phyloP scores from a whole-genome alignment of 37 sponge, comb jelly and placozoan genomes.

The Axinella damicornis region DNA sequence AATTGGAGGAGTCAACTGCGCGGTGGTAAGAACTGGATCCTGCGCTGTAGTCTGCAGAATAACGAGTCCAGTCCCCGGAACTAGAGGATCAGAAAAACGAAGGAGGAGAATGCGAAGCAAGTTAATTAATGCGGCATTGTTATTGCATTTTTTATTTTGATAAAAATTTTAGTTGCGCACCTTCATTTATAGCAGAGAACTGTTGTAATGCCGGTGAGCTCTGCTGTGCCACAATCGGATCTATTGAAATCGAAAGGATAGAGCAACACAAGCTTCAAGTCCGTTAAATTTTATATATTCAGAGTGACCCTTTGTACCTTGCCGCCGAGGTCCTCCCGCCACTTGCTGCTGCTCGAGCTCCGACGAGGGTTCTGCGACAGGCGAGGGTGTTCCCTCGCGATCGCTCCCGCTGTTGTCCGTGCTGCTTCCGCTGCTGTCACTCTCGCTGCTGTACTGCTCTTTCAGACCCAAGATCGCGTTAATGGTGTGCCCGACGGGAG shows the following conservation, averaged over 20 bases:
- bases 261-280: too few relatives aligned
- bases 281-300: too few relatives aligned
- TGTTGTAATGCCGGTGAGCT: too few relatives aligned
- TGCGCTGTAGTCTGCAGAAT: conserved; percentile 17
- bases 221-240: too few relatives aligned
- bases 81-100: too few relatives aligned
- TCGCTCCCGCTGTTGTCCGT: conserved; percentile 21
- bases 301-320: not conserved
- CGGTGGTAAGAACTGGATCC: conserved; percentile 48
- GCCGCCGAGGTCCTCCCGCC: not conserved
- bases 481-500: conserved; percentile 20
- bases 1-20: conserved; percentile 10
- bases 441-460: conserved; percentile 6
- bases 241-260: too few relatives aligned
- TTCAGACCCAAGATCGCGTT: conserved; percentile 29
- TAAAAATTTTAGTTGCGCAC: too few relatives aligned
- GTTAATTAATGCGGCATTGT: too few relatives aligned
- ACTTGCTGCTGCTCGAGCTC: not conserved
- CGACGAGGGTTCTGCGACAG: not conserved
- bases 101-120: too few relatives aligned
- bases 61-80: too few relatives aligned
- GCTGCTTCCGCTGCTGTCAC: conserved; percentile 25
- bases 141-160: too few relatives aligned
- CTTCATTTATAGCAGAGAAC: too few relatives aligned
- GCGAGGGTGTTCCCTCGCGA: conserved; percentile 4